Percentiles rank a stretch among this genome's conserved stretches.
Evolutionary conservation across 2,113 vertebrate genomes (phyloP).

Genomic region (Cynoglossus semilaevis): DNA sequence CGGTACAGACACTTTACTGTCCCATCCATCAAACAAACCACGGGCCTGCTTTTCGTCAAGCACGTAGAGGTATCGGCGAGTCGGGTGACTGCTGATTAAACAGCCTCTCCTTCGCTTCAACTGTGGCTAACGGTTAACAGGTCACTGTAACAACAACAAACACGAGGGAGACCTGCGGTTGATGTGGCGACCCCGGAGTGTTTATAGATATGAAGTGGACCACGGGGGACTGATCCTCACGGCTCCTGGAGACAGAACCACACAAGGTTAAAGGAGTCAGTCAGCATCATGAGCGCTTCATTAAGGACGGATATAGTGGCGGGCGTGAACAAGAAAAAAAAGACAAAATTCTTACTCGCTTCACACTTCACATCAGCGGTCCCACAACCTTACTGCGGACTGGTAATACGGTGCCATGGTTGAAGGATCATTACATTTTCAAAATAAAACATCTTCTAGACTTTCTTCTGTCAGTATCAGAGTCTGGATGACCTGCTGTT

Average conservation of each 20-base stretch:
- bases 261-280: background rate
- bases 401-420: too few relatives aligned
- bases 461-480: too few relatives aligned
- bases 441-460: too few relatives aligned
- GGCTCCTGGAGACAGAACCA: slow-evolving; percentile 1
- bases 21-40: slow-evolving; percentile 13
- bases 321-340: too few relatives aligned
- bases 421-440: too few relatives aligned
- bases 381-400: too few relatives aligned
- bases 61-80: slow-evolving; percentile 10
- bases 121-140: slow-evolving; percentile 3
- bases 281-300: background rate
- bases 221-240: slow-evolving; percentile 10
- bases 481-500: too few relatives aligned
- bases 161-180: slow-evolving; percentile 14
- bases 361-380: too few relatives aligned
- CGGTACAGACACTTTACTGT: background rate
- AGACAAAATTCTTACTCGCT: too few relatives aligned
- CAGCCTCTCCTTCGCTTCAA: slow-evolving; percentile 22
- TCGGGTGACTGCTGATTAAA: slow-evolving; percentile 19
- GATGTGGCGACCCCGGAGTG: slow-evolving; percentile 1
- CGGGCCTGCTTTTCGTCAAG: slow-evolving; percentile 44
- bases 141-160: slow-evolving; percentile 44
- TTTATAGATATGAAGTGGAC: slow-evolving; percentile 17
- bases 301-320: background rate